Percentiles rank a stretch among this genome's conserved stretches.
phyloP scores from a whole-genome alignment of 2,113 vertebrate genomes.

The Furnarius figulus region DNA sequence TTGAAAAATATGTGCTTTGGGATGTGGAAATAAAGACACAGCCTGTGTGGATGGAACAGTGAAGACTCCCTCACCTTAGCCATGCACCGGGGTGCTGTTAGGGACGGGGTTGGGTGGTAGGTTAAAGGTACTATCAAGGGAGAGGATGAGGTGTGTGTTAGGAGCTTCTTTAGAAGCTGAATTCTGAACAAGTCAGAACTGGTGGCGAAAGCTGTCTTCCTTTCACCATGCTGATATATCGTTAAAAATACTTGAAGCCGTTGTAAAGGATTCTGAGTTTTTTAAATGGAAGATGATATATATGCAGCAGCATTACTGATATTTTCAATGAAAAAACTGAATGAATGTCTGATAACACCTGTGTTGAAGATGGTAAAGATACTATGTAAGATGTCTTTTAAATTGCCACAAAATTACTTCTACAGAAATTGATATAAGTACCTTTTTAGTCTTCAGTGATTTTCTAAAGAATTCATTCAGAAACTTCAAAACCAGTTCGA shows the following conservation, averaged over 20 bases:
- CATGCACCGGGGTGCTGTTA: accelerated
- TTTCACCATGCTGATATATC: neutral
- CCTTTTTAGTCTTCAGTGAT: neutral
- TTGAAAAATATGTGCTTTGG: neutral
- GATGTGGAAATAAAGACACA: neutral
- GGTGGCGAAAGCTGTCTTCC: neutral
- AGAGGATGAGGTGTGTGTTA: neutral
- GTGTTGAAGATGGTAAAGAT: neutral
- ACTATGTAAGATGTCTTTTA: neutral
- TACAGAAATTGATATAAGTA: neutral
- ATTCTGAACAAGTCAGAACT: neutral
- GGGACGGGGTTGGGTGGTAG: neutral
- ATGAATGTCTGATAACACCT: neutral
- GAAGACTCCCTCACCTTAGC: neutral
- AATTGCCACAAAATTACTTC: neutral
- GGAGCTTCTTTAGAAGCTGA: neutral
- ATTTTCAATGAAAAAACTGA: neutral
- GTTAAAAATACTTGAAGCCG: neutral
- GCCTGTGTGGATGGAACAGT: neutral
- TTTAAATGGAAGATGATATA: neutral
- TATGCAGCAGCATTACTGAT: neutral
- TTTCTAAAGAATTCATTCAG: neutral
- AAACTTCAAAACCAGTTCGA: neutral
- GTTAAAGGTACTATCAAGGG: neutral
- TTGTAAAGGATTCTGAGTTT: neutral